These are phyloP conservation scores for Hemibagrus guttatus DNA, from an alignment of 2,797 vertebrate genomes.

Conservation along the genomic window DNA sequence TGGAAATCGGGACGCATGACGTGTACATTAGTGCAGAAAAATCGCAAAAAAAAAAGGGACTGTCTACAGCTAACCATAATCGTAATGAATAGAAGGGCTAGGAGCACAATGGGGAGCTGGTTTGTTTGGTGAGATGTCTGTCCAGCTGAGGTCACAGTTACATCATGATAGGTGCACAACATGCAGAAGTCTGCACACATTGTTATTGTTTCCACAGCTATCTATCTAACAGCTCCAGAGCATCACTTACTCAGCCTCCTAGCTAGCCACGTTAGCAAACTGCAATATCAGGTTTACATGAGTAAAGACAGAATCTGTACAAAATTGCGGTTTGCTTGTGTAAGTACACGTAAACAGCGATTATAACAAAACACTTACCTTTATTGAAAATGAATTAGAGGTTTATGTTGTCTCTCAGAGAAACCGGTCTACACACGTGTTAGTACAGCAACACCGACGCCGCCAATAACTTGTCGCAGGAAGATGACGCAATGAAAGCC, in stretches of 20 bases:
- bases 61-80: not conserved
- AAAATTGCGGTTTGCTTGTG: not conserved
- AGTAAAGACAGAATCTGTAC: too few relatives aligned
- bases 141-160: not conserved
- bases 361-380: slow-evolving; percentile 3
- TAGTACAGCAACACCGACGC: not conserved
- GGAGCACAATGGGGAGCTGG: not conserved
- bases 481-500: slow-evolving; percentile 21
- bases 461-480: slow-evolving; percentile 10
- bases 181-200: not conserved
- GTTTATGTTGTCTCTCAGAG: not conserved
- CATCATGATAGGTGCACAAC: not conserved
- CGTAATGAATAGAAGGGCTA: not conserved
- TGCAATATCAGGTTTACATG: not conserved
- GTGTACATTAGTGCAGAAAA: not conserved
- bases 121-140: not conserved
- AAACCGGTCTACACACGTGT: slow-evolving; percentile 20
- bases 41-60: not conserved
- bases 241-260: not conserved
- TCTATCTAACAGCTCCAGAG: not conserved
- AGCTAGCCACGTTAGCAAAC: not conserved
- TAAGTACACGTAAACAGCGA: not conserved
- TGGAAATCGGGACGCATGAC: not conserved
- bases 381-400: not conserved
- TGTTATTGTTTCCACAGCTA: not conserved